These are phyloP conservation scores for Cerceris rybyensis DNA, from an alignment of 2,888 invertebrate genomes.

Conservation along the genomic window DNA sequence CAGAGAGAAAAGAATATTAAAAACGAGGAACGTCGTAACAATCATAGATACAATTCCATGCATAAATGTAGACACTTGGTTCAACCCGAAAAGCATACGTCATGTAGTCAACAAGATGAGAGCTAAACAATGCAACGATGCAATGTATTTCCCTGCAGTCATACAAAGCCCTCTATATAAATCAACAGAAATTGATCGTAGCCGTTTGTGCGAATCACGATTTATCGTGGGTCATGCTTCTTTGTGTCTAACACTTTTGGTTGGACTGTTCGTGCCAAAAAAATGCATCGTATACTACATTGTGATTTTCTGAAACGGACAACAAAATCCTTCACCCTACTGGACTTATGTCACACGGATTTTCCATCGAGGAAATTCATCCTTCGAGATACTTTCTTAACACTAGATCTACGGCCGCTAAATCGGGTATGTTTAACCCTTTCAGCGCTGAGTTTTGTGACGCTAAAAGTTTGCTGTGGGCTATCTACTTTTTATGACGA, in stretches of 20 bases:
- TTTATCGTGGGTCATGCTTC: constrained; percentile 33
- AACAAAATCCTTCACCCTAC: constrained; percentile 11
- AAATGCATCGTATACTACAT: constrained; percentile 4
- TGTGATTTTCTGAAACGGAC: background rate
- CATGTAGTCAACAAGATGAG: constrained; percentile 3
- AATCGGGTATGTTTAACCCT: too few species aligned
- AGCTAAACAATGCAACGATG: constrained; percentile 16
- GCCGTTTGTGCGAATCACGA: constrained; percentile 30
- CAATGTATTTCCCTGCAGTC: constrained; percentile 23
- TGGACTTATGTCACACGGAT: background rate
- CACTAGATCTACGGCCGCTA: too few species aligned
- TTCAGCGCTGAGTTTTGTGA: too few species aligned
- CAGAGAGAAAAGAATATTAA: background rate
- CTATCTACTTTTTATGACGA: too few species aligned
- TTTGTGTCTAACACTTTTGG: constrained; percentile 22
- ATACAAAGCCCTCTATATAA: constrained; percentile 34
- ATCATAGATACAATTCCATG: background rate
- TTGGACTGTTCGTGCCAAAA: constrained; percentile 2
- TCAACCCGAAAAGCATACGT: background rate
- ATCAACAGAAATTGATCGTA: constrained; percentile 41
- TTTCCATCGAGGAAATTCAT: background rate
- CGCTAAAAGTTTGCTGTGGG: too few species aligned
- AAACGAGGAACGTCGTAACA: background rate
- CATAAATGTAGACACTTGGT: background rate
- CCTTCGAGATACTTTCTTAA: background rate